phyloP scores from a whole-genome alignment of 2,888 invertebrate genomes.

The Eupithecia subumbrata region DNA sequence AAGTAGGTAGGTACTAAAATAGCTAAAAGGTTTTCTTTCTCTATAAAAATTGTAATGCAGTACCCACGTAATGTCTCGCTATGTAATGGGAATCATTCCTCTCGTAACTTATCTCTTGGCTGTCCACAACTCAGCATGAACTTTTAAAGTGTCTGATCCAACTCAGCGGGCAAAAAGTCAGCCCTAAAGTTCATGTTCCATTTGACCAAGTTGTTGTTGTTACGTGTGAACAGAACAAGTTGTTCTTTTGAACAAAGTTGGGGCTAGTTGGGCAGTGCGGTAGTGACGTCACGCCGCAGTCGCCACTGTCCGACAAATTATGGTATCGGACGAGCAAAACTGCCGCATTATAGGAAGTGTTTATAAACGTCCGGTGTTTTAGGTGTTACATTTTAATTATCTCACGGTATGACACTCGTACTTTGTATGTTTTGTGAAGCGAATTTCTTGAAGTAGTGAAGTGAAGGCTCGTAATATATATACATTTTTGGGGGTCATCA shows the following conservation, averaged over 20 bases:
- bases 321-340: slow-evolving; percentile 46
- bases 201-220: neutral
- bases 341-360: slow-evolving; percentile 36
- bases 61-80: too few relatives aligned
- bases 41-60: too few relatives aligned
- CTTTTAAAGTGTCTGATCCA: neutral
- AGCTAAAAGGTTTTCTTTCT: too few relatives aligned
- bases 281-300: slow-evolving; percentile 72
- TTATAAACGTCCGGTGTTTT: neutral
- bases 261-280: slow-evolving; percentile 43
- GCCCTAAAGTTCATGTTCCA: slow-evolving; percentile 15
- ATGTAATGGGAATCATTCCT: too few relatives aligned
- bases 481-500: neutral
- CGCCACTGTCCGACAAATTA: slow-evolving; percentile 55
- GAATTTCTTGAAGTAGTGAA: too few relatives aligned
- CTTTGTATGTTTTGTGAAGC: neutral
- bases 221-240: neutral
- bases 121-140: neutral
- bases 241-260: slow-evolving; percentile 6
- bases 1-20: too few relatives aligned
- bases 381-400: neutral
- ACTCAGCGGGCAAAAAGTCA: slow-evolving; percentile 8
- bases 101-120: neutral
- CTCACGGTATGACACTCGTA: neutral
- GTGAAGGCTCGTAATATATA: too few relatives aligned